These are phyloP conservation scores for Okapia johnstoni DNA, from an alignment of 2,113 vertebrate species.

Conservation along the genomic window DNA sequence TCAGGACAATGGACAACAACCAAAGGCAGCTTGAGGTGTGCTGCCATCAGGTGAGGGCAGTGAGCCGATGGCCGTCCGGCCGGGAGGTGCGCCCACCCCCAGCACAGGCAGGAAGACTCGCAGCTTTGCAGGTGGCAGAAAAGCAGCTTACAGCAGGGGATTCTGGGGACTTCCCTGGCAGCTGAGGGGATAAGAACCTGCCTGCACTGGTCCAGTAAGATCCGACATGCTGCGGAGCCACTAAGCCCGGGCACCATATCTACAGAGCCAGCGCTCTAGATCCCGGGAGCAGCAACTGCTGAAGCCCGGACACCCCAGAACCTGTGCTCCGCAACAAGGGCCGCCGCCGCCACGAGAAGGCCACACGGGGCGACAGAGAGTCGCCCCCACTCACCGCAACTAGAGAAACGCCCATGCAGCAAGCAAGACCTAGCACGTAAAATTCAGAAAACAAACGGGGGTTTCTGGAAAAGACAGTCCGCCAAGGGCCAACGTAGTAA, in stretches of 20 bases:
- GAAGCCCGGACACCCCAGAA: not conserved
- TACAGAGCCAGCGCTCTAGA: not conserved
- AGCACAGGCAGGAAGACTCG: not conserved
- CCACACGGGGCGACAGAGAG: rapidly evolving
- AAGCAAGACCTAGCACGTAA: not conserved
- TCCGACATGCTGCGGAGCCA: not conserved
- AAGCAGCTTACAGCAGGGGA: not conserved
- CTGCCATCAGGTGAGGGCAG: rapidly evolving
- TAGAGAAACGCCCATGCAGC: not conserved
- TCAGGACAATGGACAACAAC: not conserved
- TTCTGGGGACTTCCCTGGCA: not conserved
- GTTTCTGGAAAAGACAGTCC: not conserved
- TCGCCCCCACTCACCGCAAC: not conserved
- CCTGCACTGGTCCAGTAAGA: not conserved
- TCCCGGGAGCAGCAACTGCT: rapidly evolving
- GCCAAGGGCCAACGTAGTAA: not conserved
- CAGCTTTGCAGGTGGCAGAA: not conserved
- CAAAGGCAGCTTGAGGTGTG: not conserved
- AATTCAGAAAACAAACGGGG: not conserved
- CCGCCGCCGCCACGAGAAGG: rapidly evolving
- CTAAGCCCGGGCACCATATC: not conserved
- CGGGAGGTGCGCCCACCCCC: not conserved
- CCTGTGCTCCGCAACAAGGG: not conserved
- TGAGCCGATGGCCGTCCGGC: not conserved
- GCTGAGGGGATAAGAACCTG: not conserved